These are phyloP conservation scores for Lordiphosa clarofinis DNA, from an alignment of 1,140 invertebrate genomes.

Conservation along the genomic window DNA sequence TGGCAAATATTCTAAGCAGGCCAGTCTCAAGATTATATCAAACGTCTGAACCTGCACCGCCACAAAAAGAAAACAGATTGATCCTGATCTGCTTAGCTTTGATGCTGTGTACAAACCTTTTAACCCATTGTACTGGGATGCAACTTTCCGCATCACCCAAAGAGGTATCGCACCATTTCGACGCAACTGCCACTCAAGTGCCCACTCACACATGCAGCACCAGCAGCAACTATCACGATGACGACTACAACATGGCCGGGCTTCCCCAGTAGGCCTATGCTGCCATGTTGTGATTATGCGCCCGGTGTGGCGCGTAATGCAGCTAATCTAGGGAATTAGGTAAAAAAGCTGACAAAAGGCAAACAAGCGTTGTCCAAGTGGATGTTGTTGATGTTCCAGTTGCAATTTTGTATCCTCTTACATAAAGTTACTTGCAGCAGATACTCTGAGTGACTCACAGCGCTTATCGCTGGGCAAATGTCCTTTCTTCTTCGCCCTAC, in stretches of 20 bases:
- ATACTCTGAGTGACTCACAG: constrained; percentile 41
- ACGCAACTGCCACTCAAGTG: constrained; percentile 37
- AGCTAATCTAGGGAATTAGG: constrained; percentile 74
- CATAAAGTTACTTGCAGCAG: constrained; percentile 54
- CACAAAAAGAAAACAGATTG: no score
- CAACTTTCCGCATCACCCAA: constrained; percentile 20
- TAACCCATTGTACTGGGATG: neutral
- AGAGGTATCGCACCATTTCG: constrained; percentile 30
- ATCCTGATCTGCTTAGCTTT: no score
- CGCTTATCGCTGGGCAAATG: constrained; percentile 66
- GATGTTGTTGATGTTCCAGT: constrained; percentile 29
- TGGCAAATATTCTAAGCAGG: no score
- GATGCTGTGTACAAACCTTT: neutral
- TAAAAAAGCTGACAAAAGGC: constrained; percentile 69
- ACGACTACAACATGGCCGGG: constrained; percentile 20
- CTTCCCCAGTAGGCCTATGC: constrained; percentile 16
- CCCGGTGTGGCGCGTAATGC: constrained; percentile 71
- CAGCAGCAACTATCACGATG: constrained; percentile 6
- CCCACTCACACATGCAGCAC: constrained; percentile 45
- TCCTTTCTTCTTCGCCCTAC: constrained; percentile 23
- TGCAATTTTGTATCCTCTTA: constrained; percentile 74
- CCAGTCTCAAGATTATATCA: no score
- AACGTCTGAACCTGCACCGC: no score
- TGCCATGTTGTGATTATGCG: constrained; percentile 52
- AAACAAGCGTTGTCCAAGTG: constrained; percentile 54